Evolutionary conservation across 35 echinoderm and acorn worm genomes (phyloP).

Genomic region (Acanthaster planci): DNA sequence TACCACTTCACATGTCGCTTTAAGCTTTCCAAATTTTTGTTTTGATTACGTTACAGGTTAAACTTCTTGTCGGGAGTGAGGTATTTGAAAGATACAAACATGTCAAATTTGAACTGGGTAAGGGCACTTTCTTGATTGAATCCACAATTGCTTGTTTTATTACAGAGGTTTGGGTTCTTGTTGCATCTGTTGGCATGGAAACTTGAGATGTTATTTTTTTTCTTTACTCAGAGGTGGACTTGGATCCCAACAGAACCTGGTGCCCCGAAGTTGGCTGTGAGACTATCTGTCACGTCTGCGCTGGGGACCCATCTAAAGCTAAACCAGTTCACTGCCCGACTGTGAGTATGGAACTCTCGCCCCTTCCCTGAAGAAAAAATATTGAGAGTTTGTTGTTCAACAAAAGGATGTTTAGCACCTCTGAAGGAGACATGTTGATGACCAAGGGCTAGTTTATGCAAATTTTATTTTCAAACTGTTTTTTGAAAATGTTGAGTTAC

Average conservation of each 20-base stretch:
- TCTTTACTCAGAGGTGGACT: constrained; percentile 81
- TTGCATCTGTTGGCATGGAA: background rate
- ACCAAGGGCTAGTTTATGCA: no score
- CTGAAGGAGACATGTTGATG: no score
- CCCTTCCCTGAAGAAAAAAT: no score
- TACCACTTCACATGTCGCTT: background rate
- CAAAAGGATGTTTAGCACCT: no score
- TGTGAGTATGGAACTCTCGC: constrained; percentile 33
- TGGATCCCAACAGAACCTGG: constrained; percentile 93
- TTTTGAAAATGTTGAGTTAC: no score
- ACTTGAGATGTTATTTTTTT: background rate
- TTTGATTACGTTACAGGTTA: constrained; percentile 69
- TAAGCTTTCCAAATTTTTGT: constrained; percentile 10
- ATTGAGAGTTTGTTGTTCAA: no score
- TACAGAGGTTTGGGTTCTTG: no score
- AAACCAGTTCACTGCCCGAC: constrained; percentile 83
- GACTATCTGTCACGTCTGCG: constrained; percentile 87
- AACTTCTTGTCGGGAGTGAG: constrained; percentile 65
- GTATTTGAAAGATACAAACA: constrained; percentile 79
- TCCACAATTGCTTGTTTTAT: no score
- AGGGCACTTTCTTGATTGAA: constrained; percentile 16
- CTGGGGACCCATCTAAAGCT: constrained; percentile 66
- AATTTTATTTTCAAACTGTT: no score
- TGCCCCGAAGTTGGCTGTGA: constrained; percentile 95
- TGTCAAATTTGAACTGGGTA: constrained; percentile 81